phyloP scores from a whole-genome alignment of 2,113 vertebrate species.

The Sminthopsis crassicaudata region DNA sequence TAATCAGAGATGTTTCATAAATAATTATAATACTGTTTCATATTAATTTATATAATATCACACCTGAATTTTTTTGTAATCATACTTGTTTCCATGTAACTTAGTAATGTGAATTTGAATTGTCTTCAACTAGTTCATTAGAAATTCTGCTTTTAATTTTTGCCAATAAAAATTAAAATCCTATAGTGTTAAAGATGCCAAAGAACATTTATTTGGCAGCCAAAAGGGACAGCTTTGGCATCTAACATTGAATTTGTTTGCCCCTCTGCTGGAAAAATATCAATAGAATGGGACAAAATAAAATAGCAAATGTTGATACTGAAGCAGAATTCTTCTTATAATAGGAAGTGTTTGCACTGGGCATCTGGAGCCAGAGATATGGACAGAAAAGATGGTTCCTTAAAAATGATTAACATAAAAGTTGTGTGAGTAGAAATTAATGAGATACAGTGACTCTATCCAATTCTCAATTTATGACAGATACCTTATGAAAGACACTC shows the following conservation, averaged over 20 bases:
- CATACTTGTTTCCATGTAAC: not conserved
- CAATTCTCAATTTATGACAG: not conserved
- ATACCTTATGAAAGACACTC: not conserved
- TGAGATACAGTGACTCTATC: not conserved
- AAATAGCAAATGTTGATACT: not conserved
- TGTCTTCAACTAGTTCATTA: not conserved
- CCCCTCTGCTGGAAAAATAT: not conserved
- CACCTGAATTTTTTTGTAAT: constrained; percentile 4
- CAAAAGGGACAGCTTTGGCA: not conserved
- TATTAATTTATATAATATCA: not conserved
- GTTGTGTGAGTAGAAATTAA: not conserved
- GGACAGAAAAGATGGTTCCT: not conserved
- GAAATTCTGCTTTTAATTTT: constrained; percentile 20
- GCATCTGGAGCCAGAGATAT: no score
- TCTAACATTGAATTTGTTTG: constrained; percentile 6
- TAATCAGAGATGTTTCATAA: not conserved
- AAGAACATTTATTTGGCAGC: not conserved
- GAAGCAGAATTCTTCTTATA: not conserved
- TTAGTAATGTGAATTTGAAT: not conserved
- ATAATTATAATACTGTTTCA: no score
- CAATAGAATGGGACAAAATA: not conserved
- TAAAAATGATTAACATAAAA: not conserved
- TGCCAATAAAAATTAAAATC: constrained; percentile 25
- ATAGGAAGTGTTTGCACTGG: not conserved
- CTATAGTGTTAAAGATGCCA: not conserved